Conservation (phyloP, 2,888 invertebrate genomes). For the Malachius bipustulatus region DNA sequence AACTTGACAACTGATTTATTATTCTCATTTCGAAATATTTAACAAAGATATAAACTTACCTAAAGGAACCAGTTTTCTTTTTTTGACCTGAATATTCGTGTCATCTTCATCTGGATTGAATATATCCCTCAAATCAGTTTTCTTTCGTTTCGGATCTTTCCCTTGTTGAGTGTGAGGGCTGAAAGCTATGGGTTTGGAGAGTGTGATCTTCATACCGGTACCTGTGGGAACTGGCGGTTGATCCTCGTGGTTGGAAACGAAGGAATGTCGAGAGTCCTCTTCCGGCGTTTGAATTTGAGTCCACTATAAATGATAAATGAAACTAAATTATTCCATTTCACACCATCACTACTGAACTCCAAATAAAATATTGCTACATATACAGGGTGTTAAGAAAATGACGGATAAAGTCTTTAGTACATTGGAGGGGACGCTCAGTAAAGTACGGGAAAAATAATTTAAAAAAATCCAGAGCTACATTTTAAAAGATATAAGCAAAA, state of each 20-base stretch:
- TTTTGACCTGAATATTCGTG: constrained; percentile 44
- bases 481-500: no score
- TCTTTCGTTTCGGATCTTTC: constrained; percentile 49
- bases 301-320: constrained; percentile 29
- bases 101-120: constrained; percentile 79
- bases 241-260: constrained; percentile 34
- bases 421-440: no score
- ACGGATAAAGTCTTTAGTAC: no score
- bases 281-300: constrained; percentile 35
- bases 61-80: constrained; percentile 67
- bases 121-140: constrained; percentile 70
- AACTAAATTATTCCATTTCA: no score
- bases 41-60: constrained; percentile 45
- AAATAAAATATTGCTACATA: no score
- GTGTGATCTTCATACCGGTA: constrained; percentile 36
- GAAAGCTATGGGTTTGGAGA: constrained; percentile 34
- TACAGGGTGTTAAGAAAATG: no score
- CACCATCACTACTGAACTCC: no score
- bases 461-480: no score
- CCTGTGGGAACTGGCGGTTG: constrained; percentile 26
- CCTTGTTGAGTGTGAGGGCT: constrained; percentile 36
- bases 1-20: neutral
- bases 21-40: constrained; percentile 4
- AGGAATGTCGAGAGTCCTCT: constrained; percentile 39
- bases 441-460: no score